phyloP scores from a whole-genome alignment of 1,140 invertebrate genomes.

The Bombus pyrosoma region DNA sequence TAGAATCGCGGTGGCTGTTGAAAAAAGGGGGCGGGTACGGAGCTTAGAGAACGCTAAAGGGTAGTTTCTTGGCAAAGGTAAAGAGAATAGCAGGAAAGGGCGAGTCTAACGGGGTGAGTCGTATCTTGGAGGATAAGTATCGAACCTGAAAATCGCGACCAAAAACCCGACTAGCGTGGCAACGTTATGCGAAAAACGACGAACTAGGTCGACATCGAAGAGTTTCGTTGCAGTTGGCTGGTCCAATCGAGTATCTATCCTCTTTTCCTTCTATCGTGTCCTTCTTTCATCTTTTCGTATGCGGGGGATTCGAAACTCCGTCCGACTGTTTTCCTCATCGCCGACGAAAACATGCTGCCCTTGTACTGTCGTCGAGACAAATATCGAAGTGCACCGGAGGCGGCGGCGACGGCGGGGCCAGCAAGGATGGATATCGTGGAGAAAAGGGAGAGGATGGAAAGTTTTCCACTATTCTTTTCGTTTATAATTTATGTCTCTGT shows the following conservation, averaged over 20 bases:
- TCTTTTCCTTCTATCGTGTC: slow-evolving; percentile 33
- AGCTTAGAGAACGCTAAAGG: slow-evolving; percentile 29
- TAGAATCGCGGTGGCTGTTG: not conserved
- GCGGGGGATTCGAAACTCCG: slow-evolving; percentile 57
- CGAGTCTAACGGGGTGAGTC: slow-evolving; percentile 40
- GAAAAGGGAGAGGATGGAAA: slow-evolving; percentile 13
- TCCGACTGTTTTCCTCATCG: slow-evolving; percentile 67
- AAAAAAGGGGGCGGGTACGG: slow-evolving; percentile 21
- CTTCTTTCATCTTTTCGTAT: slow-evolving; percentile 39
- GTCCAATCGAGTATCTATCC: slow-evolving; percentile 53
- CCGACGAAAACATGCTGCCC: slow-evolving; percentile 70
- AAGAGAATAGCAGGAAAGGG: slow-evolving; percentile 4
- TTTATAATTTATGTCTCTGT: slow-evolving; percentile 52
- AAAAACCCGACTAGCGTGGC: slow-evolving; percentile 59
- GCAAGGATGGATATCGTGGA: not conserved
- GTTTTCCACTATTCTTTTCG: slow-evolving; percentile 52
- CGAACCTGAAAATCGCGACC: slow-evolving; percentile 65
- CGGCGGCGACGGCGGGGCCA: not conserved
- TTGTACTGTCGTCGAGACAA: slow-evolving; percentile 70
- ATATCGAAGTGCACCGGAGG: slow-evolving; percentile 43
- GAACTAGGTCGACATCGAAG: slow-evolving; percentile 71
- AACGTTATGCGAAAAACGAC: slow-evolving; percentile 65
- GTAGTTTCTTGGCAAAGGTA: slow-evolving; percentile 26
- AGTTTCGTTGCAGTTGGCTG: slow-evolving; percentile 64
- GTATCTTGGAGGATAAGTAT: slow-evolving; percentile 63